A percentile compares a stretch with the other conserved stretches of the same genome.
Evolutionary conservation across 2,888 invertebrate species (phyloP).

Genomic region (Ferrisia virgata): DNA sequence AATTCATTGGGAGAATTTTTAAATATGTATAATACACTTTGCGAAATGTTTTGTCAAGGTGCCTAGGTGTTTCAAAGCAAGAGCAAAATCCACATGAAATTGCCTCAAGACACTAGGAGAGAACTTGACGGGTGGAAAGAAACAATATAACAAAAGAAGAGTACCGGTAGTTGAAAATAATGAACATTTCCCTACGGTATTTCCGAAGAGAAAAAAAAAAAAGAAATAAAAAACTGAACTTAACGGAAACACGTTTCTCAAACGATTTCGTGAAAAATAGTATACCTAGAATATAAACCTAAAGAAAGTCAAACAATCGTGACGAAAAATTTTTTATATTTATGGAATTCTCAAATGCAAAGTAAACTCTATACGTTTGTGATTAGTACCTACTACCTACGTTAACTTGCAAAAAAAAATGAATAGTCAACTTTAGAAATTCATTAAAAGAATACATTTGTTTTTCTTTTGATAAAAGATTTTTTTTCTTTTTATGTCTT

Average conservation of each 20-base stretch:
- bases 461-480: not conserved
- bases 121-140: not conserved
- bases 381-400: not conserved
- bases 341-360: not conserved
- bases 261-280: constrained; percentile 6
- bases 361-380: not conserved
- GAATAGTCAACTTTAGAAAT: not conserved
- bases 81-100: constrained; percentile 3
- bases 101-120: not conserved
- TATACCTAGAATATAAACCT: not conserved
- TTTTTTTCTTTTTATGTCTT: not conserved
- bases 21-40: not conserved
- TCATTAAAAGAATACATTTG: constrained; percentile 2
- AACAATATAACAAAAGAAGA: not conserved
- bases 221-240: not conserved
- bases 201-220: not conserved
- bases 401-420: not conserved
- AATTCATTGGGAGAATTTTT: not conserved
- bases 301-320: constrained; percentile 15
- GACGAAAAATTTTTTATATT: not conserved
- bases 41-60: not conserved
- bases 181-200: constrained; percentile 22
- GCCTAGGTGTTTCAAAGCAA: not conserved
- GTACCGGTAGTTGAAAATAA: constrained; percentile 19
- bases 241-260: constrained; percentile 22